Percentiles rank a stretch among this genome's conserved stretches.
These are phyloP conservation scores for Sebastes minor DNA, from an alignment of 2,797 vertebrate genomes.

Conservation along the genomic window DNA sequence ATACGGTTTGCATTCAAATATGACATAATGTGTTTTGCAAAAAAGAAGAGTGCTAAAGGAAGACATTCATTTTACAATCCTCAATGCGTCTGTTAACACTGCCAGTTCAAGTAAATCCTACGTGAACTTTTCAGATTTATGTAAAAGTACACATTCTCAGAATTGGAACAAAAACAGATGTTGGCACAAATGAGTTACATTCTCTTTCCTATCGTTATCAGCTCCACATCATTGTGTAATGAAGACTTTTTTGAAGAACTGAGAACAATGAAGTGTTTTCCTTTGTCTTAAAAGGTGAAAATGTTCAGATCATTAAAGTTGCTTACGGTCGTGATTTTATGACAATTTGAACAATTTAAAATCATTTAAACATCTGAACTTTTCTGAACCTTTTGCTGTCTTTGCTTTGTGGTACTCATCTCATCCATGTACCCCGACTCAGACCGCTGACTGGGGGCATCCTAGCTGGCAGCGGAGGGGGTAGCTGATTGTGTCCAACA, in stretches of 20 bases:
- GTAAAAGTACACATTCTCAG: neutral
- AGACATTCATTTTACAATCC: neutral
- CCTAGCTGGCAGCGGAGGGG: slow-evolving; percentile 87
- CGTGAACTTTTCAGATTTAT: neutral
- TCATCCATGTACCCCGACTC: slow-evolving; percentile 89
- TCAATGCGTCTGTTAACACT: neutral
- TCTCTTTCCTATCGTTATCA: neutral
- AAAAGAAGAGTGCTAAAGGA: neutral
- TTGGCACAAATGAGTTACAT: no score
- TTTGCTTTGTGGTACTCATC: slow-evolving; percentile 83
- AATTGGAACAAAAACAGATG: neutral
- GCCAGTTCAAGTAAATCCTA: neutral
- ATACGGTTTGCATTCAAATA: neutral
- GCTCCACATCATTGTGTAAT: neutral
- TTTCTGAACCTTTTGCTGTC: neutral
- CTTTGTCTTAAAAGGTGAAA: neutral
- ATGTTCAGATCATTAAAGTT: neutral
- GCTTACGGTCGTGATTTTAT: neutral
- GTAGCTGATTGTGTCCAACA: slow-evolving; percentile 87
- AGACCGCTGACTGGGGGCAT: slow-evolving; percentile 84
- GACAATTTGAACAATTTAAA: no score
- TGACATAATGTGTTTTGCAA: neutral
- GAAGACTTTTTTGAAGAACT: neutral
- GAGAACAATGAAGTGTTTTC: no score
- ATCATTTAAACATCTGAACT: neutral